phyloP scores from a whole-genome alignment of 1,140 invertebrate genomes.

The Drosophila subobscura region DNA sequence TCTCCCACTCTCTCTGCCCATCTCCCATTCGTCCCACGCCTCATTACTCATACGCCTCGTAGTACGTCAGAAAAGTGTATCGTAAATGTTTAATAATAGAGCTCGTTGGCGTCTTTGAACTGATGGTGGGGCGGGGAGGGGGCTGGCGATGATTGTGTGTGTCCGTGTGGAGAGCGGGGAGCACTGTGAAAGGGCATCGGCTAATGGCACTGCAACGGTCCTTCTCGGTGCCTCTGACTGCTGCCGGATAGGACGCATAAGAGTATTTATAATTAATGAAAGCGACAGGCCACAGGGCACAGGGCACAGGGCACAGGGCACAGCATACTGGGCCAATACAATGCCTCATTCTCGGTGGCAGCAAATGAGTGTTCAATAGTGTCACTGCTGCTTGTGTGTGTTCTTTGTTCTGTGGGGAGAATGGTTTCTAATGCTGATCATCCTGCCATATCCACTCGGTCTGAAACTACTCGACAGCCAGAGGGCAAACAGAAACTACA shows the following conservation, averaged over 20 bases:
- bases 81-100: conserved; percentile 60
- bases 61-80: conserved; percentile 24
- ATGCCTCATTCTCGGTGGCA: not conserved
- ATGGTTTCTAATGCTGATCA: not conserved
- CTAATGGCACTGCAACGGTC: conserved; percentile 30
- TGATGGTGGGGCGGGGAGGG: conserved; percentile 5
- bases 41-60: conserved; percentile 57
- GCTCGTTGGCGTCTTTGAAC: conserved; percentile 31
- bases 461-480: not conserved
- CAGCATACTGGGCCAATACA: not conserved
- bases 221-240: not conserved
- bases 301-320: too few species aligned
- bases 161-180: not conserved
- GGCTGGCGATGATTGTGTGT: conserved; percentile 25
- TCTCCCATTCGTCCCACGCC: not conserved
- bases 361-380: too few species aligned
- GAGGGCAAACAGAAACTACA: not conserved
- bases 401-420: too few species aligned
- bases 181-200: conserved; percentile 30
- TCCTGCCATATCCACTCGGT: not conserved
- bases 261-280: conserved; percentile 41
- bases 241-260: not conserved
- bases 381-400: too few species aligned
- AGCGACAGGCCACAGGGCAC: conserved; percentile 1
- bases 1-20: not conserved